Evolutionary conservation across 2,888 invertebrate species (phyloP).

Genomic region (Acanthosepion lycidas): DNA sequence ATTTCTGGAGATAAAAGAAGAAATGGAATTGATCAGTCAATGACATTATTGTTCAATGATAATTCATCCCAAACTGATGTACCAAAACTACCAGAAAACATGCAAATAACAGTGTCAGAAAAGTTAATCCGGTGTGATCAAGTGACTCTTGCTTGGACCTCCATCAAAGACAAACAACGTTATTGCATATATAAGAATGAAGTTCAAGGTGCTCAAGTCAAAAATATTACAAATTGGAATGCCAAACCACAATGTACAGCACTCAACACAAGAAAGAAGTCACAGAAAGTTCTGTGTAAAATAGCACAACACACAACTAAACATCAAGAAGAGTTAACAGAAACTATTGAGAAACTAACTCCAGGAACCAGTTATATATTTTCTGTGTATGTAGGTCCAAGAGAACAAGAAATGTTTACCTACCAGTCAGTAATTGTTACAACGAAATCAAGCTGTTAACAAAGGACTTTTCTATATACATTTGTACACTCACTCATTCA

Average conservation of each 20-base stretch:
- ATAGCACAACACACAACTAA: conserved; percentile 24
- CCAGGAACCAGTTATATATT: conserved; percentile 68
- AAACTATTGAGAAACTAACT: conserved; percentile 66
- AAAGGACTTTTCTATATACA: neutral
- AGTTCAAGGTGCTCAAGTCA: conserved; percentile 49
- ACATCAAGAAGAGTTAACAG: conserved; percentile 60
- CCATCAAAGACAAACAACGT: conserved; percentile 66
- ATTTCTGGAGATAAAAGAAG: conserved; percentile 54
- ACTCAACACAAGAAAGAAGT: conserved; percentile 48
- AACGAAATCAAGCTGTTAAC: conserved; percentile 60
- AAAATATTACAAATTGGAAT: neutral
- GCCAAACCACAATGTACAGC: conserved; percentile 45
- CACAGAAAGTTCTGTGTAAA: conserved; percentile 52
- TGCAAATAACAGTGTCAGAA: conserved; percentile 66
- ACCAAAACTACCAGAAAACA: conserved; percentile 68
- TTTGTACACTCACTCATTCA: neutral
- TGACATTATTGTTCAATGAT: conserved; percentile 58
- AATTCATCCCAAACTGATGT: conserved; percentile 58
- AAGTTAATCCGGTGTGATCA: conserved; percentile 68
- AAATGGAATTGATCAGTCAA: conserved; percentile 53
- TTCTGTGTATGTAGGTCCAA: conserved; percentile 69
- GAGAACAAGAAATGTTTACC: conserved; percentile 62
- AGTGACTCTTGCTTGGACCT: conserved; percentile 72
- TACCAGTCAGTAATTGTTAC: conserved; percentile 68
- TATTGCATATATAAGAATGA: conserved; percentile 72